phyloP scores from a whole-genome alignment of 2,113 vertebrate genomes.

The Ia io region DNA sequence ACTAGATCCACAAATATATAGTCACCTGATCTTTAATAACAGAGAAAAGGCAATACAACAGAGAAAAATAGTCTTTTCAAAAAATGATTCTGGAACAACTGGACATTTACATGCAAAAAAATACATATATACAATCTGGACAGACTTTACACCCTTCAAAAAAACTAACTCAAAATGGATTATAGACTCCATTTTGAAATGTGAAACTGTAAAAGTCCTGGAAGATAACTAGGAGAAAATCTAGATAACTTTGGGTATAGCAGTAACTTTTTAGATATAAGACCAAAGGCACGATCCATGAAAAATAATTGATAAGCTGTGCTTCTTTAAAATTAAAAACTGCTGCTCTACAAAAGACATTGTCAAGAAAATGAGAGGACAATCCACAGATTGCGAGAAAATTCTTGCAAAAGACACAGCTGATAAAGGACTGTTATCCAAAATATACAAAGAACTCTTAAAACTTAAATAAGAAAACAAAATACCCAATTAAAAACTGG shows the following conservation, averaged over 20 bases:
- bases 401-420: background rate
- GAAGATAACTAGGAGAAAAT: background rate
- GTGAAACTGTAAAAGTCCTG: background rate
- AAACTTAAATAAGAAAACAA: background rate
- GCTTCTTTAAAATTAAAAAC: background rate
- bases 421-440: no score
- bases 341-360: background rate
- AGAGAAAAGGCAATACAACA: background rate
- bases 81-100: background rate
- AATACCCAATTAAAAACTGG: background rate
- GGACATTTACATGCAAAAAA: background rate
- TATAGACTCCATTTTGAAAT: background rate
- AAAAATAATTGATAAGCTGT: background rate
- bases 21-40: background rate
- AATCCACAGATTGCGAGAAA: background rate
- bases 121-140: background rate
- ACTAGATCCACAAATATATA: background rate
- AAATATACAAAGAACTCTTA: background rate
- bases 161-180: background rate
- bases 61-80: background rate
- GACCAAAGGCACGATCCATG: background rate
- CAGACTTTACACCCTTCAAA: background rate
- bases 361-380: background rate
- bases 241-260: background rate
- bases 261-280: background rate